phyloP scores from a whole-genome alignment of 2,113 vertebrate species.

The Pituophis catenifer region DNA sequence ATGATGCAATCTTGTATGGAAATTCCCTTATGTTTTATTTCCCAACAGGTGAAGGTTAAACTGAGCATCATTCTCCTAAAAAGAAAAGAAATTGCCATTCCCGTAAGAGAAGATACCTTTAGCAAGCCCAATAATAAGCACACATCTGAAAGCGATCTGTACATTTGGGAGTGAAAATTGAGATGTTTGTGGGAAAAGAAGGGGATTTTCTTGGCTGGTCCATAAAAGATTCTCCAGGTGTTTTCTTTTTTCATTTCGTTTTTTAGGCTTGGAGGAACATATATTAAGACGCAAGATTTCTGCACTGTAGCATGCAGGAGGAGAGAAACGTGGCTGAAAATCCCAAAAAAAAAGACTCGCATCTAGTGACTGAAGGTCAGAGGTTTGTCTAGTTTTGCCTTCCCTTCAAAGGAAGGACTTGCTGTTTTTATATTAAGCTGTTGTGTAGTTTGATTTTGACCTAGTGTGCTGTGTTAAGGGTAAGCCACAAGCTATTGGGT shows the following conservation, averaged over 20 bases:
- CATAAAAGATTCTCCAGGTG: not conserved
- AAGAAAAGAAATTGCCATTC: not conserved
- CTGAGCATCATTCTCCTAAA: not conserved
- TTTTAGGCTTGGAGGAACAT: not conserved
- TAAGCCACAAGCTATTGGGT: not conserved
- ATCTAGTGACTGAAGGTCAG: not conserved
- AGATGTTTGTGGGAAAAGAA: not conserved
- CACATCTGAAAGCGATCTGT: not conserved
- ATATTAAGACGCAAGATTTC: not conserved
- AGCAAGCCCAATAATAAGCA: not conserved
- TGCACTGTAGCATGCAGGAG: rapidly evolving
- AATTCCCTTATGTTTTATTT: not conserved
- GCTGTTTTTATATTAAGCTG: not conserved
- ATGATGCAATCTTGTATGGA: not conserved
- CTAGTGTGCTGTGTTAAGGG: not conserved
- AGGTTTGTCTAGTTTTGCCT: not conserved
- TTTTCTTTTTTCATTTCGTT: not conserved
- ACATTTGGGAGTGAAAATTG: not conserved
- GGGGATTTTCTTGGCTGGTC: not conserved
- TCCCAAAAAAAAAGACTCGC: not conserved
- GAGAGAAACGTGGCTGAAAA: not conserved
- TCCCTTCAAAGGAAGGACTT: not conserved
- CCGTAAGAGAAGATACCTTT: too few relatives aligned
- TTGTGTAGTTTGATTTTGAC: not conserved
- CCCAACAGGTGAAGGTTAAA: not conserved